These are phyloP conservation scores for Melikaiella ostensackeni DNA, from an alignment of 2,888 invertebrate genomes.

Conservation along the genomic window DNA sequence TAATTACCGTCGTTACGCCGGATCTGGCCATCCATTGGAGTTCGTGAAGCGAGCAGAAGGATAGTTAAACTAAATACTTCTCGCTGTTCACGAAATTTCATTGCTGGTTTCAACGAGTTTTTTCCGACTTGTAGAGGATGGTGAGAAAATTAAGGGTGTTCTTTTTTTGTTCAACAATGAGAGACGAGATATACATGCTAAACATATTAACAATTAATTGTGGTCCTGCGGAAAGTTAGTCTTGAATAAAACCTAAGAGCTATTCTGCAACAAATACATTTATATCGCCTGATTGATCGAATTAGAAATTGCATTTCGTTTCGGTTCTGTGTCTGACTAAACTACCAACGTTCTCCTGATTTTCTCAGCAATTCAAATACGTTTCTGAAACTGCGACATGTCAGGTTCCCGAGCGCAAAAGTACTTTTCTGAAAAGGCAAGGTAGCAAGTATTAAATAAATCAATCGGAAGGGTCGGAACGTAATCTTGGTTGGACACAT, in stretches of 20 bases:
- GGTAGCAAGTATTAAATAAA: slow-evolving; percentile 61
- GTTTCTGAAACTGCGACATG: neutral
- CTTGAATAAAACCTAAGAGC: too few species aligned
- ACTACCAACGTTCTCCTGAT: neutral
- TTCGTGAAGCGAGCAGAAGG: neutral
- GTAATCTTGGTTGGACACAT: slow-evolving; percentile 66
- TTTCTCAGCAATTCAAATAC: neutral
- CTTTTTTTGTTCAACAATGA: too few species aligned
- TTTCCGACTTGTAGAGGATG: too few species aligned
- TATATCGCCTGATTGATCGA: neutral
- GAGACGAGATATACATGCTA: too few species aligned
- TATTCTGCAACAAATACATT: too few species aligned
- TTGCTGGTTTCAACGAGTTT: neutral
- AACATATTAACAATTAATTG: too few species aligned
- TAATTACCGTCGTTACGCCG: neutral
- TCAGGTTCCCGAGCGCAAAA: neutral
- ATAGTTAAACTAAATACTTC: neutral
- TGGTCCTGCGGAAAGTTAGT: too few species aligned
- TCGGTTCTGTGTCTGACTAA: neutral
- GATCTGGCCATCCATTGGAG: neutral
- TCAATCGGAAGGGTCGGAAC: slow-evolving; percentile 66
- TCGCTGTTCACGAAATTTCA: neutral
- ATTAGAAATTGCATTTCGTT: neutral
- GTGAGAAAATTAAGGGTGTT: too few species aligned
- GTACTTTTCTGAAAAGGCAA: slow-evolving; percentile 38